These are phyloP conservation scores for Aphis gossypii DNA, from an alignment of 1,140 invertebrate species.

Conservation along the genomic window DNA sequence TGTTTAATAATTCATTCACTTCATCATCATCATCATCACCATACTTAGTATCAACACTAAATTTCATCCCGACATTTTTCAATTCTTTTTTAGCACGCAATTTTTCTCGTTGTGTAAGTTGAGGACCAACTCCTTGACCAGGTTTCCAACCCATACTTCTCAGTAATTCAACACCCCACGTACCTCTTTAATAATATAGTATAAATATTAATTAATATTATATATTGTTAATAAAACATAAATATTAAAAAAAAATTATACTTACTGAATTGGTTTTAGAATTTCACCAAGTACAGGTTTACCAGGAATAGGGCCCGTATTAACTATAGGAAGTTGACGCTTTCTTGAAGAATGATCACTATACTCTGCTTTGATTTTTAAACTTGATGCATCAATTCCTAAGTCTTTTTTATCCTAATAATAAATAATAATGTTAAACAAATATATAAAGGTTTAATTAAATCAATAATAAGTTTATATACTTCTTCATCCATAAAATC, in stretches of 20 bases:
- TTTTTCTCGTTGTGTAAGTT: slow-evolving; percentile 71
- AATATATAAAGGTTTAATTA: neutral
- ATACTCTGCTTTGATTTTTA: slow-evolving; percentile 82
- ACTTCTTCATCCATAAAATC: slow-evolving; percentile 99
- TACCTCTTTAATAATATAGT: slow-evolving; percentile 70
- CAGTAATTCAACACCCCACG: slow-evolving; percentile 85
- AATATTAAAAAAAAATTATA: neutral
- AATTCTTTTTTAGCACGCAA: slow-evolving; percentile 64
- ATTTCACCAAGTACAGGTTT: slow-evolving; percentile 80
- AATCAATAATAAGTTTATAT: slow-evolving; percentile 38
- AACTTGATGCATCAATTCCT: slow-evolving; percentile 90
- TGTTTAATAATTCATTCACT: slow-evolving; percentile 68
- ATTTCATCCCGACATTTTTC: slow-evolving; percentile 64
- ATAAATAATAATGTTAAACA: slow-evolving; percentile 41
- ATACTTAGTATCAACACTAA: slow-evolving; percentile 38
- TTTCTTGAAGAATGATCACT: slow-evolving; percentile 63
- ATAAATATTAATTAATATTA: neutral
- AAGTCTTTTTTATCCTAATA: slow-evolving; percentile 85
- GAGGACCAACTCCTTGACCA: slow-evolving; percentile 88
- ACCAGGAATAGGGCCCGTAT: slow-evolving; percentile 80
- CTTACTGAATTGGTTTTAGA: slow-evolving; percentile 76
- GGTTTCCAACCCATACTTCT: slow-evolving; percentile 89
- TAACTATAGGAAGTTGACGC: slow-evolving; percentile 64
- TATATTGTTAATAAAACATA: neutral
- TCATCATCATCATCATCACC: slow-evolving; percentile 63